These are phyloP conservation scores for Schizopygopsis malacanthus DNA, from an alignment of 2,797 vertebrate genomes.

Conservation along the genomic window DNA sequence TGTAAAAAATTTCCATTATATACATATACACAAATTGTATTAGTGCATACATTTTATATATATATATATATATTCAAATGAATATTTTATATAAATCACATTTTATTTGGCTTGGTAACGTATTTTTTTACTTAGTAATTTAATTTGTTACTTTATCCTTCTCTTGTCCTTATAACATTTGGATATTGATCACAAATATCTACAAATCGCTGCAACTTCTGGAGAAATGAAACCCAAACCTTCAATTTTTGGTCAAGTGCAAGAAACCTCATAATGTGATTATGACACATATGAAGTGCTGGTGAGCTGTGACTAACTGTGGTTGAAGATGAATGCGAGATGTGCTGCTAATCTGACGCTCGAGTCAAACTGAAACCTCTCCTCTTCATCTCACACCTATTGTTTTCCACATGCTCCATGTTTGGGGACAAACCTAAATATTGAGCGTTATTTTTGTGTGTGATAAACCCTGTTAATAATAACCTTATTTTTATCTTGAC, in stretches of 20 bases:
- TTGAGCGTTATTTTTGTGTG: slow-evolving; percentile 28
- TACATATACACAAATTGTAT: not conserved
- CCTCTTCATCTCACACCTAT: slow-evolving; percentile 35
- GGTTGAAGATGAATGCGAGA: slow-evolving; percentile 58
- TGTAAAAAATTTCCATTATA: not conserved
- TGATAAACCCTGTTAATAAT: not conserved
- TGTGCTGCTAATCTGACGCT: slow-evolving; percentile 44
- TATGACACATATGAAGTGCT: slow-evolving; percentile 33
- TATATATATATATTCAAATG: not conserved
- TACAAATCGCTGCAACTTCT: slow-evolving; percentile 57
- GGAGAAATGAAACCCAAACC: slow-evolving; percentile 68
- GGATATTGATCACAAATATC: slow-evolving; percentile 7
- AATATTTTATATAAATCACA: not conserved
- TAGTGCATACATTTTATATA: not conserved
- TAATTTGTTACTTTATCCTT: not conserved
- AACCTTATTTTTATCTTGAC: not conserved
- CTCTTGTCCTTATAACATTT: not conserved
- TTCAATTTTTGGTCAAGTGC: slow-evolving; percentile 31
- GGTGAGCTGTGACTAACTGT: slow-evolving; percentile 57
- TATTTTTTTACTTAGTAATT: not conserved
- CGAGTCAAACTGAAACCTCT: slow-evolving; percentile 68
- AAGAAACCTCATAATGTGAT: slow-evolving; percentile 49
- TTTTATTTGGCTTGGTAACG: not conserved
- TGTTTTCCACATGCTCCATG: slow-evolving; percentile 44
- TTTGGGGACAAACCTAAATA: slow-evolving; percentile 36